phyloP scores from a whole-genome alignment of 2,113 vertebrate genomes.

The Ptilonorhynchus violaceus region DNA sequence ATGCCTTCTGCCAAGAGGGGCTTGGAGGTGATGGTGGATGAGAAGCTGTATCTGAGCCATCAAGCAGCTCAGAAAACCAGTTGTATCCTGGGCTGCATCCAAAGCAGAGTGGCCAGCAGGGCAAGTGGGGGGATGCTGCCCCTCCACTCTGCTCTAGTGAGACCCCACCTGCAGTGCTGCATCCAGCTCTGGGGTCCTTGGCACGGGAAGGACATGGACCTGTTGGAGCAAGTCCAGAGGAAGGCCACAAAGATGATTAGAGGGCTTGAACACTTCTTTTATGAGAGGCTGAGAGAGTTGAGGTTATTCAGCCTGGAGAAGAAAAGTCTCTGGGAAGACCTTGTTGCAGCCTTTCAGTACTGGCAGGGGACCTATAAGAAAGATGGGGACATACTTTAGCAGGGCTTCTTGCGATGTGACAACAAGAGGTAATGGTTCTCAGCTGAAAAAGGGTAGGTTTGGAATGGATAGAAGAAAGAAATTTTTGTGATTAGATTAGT shows the following conservation, averaged over 20 bases:
- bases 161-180: not conserved
- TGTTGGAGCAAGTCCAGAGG: not conserved
- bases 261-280: not conserved
- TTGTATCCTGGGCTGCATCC: not conserved
- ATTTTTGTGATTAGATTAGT: not conserved
- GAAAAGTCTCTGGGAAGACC: not conserved
- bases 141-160: not conserved
- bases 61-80: not conserved
- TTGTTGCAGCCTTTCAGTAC: not conserved
- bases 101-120: not conserved
- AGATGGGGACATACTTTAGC: not conserved
- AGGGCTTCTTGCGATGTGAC: not conserved
- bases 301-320: not conserved
- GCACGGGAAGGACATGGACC: not conserved
- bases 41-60: not conserved
- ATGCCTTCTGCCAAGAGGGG: not conserved
- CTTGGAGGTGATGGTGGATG: not conserved
- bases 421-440: not conserved
- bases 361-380: not conserved
- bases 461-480: not conserved
- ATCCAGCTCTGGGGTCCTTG: not conserved
- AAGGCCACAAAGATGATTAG: not conserved
- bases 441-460: not conserved
- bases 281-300: not conserved
- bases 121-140: not conserved